Evolutionary conservation across 2,888 invertebrate species (phyloP), one percentile per base, ranked within the genome.

Genomic region (Scelioninae gen. 1): DNA sequence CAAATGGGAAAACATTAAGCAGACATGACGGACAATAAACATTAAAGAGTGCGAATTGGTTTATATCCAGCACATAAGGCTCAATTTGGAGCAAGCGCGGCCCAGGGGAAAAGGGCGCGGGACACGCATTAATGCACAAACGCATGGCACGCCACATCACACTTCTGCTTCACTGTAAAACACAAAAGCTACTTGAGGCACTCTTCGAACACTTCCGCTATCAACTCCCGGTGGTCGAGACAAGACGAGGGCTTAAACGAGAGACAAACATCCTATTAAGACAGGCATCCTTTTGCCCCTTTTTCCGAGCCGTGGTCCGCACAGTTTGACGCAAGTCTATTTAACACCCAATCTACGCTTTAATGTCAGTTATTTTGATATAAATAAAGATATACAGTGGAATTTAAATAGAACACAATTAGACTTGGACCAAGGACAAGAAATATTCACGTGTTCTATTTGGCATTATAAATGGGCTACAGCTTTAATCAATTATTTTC

Each of bases 71-170:
- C 86, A 82, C 86, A 34, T 72, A 60, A 85, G 85, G 77, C 86
- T 88, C 86, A 87, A 90, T 88, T 91, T 89, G 88, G 88, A 87
- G 88, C 86, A 84, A 87, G 86, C 87, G 84, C 85, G 87, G 58
- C n/a, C n/a, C 16, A 45, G 45, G 23, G 58, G 45, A 8, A 58
- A 58, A 49, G 56, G 40, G 56, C 16, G 82, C 79, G 86, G 85
- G 86, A 87, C 78, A 87, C 85, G 89, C 88, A 87, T 88, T 87
- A 88, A 88, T 88, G 89, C 88, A 86, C 86, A 88, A 89, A 88
- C 86, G 87, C 87, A 88, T 84, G 62, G 83, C 76, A 76, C 49
- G 76, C 69, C 69, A 78, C 83, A 71, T 78, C 74, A 79, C 78
- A 78, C 79, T 75, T 69, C 51, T 66, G 77, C 75, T 49, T 34